Percentiles rank a stretch among this genome's conserved stretches.
These are phyloP conservation scores for Centropus unirufus DNA, from an alignment of 2,113 vertebrate genomes.

Conservation along the genomic window DNA sequence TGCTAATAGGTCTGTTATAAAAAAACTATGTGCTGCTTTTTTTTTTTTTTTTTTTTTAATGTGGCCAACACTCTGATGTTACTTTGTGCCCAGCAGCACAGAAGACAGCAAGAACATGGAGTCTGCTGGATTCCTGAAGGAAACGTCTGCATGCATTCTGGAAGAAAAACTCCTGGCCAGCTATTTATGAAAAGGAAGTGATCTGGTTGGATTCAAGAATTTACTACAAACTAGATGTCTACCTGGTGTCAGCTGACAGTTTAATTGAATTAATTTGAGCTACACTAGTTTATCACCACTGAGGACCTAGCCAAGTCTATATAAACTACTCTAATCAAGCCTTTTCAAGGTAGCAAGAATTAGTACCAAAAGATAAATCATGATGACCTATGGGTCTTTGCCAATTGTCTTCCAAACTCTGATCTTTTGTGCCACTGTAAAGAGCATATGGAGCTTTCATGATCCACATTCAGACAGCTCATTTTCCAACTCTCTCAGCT, in stretches of 20 bases:
- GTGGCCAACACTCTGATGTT: not conserved
- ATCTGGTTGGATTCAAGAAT: not conserved
- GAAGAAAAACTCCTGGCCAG: not conserved
- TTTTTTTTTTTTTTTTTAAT: not conserved
- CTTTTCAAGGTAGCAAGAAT: not conserved
- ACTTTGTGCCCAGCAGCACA: not conserved
- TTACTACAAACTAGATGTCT: not conserved
- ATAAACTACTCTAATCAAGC: not conserved
- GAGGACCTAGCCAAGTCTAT: not conserved
- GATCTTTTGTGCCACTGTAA: not conserved
- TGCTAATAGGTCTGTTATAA: slow-evolving; percentile 39
- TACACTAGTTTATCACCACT: not conserved
- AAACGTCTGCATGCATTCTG: not conserved
- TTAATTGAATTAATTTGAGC: slow-evolving; percentile 12
- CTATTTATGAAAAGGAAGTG: not conserved
- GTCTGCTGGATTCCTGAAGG: not conserved
- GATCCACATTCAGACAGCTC: not conserved
- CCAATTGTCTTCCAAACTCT: not conserved
- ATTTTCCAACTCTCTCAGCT: not conserved
- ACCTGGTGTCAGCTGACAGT: not conserved
- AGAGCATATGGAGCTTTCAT: not conserved
- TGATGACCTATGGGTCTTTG: not conserved
- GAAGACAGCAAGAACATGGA: not conserved
- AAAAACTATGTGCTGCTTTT: not conserved
- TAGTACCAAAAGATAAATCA: not conserved